phyloP scores from a whole-genome alignment of 2,113 vertebrate genomes.

The Pionites leucogaster region DNA sequence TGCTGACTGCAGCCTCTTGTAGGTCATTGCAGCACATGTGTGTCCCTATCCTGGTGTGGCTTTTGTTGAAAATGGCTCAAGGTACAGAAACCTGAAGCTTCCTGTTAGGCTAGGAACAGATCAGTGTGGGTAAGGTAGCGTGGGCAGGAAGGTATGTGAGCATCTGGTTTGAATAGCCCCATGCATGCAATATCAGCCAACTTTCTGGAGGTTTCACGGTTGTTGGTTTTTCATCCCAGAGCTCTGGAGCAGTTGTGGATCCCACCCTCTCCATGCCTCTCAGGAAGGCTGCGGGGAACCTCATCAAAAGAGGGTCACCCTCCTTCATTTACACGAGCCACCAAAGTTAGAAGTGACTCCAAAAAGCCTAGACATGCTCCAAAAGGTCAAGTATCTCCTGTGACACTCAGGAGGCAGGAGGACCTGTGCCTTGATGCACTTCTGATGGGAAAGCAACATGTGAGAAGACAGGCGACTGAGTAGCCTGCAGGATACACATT shows the following conservation, averaged over 20 bases:
- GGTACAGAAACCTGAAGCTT: constrained; percentile 57
- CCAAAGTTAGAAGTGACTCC: not conserved
- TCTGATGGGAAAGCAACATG: constrained; percentile 45
- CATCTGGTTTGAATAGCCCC: constrained; percentile 71
- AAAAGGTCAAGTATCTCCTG: constrained; percentile 56
- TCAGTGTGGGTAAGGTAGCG: constrained; percentile 66
- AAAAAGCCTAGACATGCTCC: not conserved
- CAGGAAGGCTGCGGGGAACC: not conserved
- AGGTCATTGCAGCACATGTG: not conserved
- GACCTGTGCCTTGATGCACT: not conserved
- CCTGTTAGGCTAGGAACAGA: constrained; percentile 45
- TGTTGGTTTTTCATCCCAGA: constrained; percentile 12
- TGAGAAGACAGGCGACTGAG: not conserved
- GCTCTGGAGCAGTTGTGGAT: constrained; percentile 28
- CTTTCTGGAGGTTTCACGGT: constrained; percentile 39
- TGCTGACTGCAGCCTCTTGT: not conserved
- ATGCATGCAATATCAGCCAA: constrained; percentile 27
- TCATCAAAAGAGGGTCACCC: not conserved
- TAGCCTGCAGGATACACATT: constrained; percentile 61
- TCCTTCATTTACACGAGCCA: not conserved
- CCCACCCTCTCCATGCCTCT: constrained; percentile 36
- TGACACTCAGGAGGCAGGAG: constrained; percentile 18
- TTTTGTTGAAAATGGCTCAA: constrained; percentile 67
- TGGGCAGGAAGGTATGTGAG: constrained; percentile 71
- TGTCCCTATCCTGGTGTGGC: not conserved